phyloP scores from a whole-genome alignment of 2,888 invertebrate genomes.

The Drosophila pseudotakahashii region DNA sequence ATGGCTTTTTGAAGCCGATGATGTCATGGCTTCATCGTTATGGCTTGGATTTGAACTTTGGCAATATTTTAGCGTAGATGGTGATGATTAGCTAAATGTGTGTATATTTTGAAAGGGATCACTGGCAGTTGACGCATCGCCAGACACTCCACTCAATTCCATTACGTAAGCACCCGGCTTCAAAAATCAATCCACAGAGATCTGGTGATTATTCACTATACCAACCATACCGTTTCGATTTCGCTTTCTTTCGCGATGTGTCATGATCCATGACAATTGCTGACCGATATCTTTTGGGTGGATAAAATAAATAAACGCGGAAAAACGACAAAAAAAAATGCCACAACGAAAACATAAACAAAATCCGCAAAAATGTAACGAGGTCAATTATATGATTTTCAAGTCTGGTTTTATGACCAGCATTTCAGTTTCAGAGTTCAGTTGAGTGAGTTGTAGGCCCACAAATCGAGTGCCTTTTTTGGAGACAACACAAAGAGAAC shows the following conservation, averaged over 20 bases:
- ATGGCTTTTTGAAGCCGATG: constrained; percentile 41
- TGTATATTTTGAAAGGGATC: constrained; percentile 17
- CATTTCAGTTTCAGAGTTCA: background rate
- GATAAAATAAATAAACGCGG: constrained; percentile 34
- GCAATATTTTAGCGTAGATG: constrained; percentile 54
- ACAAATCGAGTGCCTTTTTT: background rate
- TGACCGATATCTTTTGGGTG: constrained; percentile 51
- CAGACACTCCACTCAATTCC: constrained; percentile 2
- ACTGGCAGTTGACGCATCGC: constrained; percentile 54
- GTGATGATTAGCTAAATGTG: constrained; percentile 57
- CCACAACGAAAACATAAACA: constrained; percentile 38
- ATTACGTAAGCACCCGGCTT: constrained; percentile 46
- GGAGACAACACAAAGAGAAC: constrained; percentile 14
- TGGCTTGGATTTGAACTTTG: constrained; percentile 48
- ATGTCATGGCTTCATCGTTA: constrained; percentile 36
- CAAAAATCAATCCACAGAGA: constrained; percentile 31
- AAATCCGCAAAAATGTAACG: constrained; percentile 50
- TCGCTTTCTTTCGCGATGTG: constrained; percentile 63
- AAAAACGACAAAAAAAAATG: constrained; percentile 30
- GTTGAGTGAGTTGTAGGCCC: constrained; percentile 23
- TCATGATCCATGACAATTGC: constrained; percentile 68
- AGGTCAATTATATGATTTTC: constrained; percentile 68
- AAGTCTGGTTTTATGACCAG: constrained; percentile 34
- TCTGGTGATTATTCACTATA: constrained; percentile 51
- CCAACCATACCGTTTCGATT: constrained; percentile 16